Evolutionary conservation across 2,797 vertebrate species (phyloP), one percentile per base, ranked within the genome.

Genomic region (Darevskia mixta): DNA sequence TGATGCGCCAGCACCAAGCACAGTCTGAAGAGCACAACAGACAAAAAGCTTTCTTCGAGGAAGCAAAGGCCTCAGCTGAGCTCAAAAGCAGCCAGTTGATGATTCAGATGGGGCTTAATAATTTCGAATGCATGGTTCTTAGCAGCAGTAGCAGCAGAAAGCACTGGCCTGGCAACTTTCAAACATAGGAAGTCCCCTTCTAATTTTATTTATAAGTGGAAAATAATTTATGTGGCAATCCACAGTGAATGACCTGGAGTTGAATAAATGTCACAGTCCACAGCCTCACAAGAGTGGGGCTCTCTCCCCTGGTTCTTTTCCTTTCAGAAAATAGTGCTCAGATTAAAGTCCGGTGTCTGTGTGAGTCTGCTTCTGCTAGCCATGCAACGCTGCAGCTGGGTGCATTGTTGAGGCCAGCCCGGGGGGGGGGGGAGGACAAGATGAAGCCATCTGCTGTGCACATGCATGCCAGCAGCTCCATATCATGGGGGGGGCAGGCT

Each of bases 41-140:
- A 83, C 55, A 55, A 49, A 38, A n/a, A 91, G 76, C 80, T 81
- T 79, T 85, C 23, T 71, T 84, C 49, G 90, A 87, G 29, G 49
- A 84, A 85, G 41, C 78, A 41, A 27, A 87, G 25, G 61, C 10
- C 35, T 32, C 23, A 84, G 0, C 23, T 79, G 67, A 86, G 76
- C 43, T 92, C 72, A 86, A 87, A 86, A 0, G 10, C 86, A 27
- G 35, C 29, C 66, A 84, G 15, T 79, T 83, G 45, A 41, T 18
- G 5, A 73, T 72, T 35, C 58, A 86, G 32, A 61, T 82, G 55
- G 81, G 27, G 35, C 85, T 86, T 84, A n/a, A 27, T 82, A 89
- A 76, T 58, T 64, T 5, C 35, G 1, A 20, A 10, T 75, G 80
- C 7, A 0, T 25, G 32, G 0, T 9, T 27, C 20, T 58, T 38